Conservation (phyloP, 2,113 vertebrate species). For the Cephalopterus ornatus region DNA sequence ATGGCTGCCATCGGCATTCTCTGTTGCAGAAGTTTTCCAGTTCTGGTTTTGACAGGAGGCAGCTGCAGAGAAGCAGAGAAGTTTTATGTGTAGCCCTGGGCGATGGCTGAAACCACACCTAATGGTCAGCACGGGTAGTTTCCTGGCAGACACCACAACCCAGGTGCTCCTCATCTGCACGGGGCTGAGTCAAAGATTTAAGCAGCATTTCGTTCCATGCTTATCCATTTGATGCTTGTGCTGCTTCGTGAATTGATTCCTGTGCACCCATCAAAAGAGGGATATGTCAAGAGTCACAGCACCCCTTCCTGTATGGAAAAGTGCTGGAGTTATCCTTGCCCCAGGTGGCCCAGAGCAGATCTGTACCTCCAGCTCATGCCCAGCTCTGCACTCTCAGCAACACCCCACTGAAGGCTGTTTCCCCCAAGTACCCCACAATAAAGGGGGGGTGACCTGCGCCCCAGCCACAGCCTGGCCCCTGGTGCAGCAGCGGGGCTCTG, state of each 20-base stretch:
- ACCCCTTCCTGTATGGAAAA: background rate
- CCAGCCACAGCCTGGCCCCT: background rate
- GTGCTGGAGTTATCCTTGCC: background rate
- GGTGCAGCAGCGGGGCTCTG: background rate
- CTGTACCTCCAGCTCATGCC: background rate
- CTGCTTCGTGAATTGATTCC: background rate
- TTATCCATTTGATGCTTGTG: background rate
- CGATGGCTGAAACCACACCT: background rate
- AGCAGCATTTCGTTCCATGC: background rate
- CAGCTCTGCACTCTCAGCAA: background rate
- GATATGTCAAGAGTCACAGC: background rate
- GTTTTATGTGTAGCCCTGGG: background rate
- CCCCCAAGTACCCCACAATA: rapidly evolving
- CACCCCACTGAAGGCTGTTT: background rate
- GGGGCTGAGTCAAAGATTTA: background rate
- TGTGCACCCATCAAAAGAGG: background rate
- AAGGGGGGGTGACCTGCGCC: rapidly evolving
- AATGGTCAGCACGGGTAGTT: background rate
- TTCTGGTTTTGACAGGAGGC: background rate
- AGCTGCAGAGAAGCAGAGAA: background rate
- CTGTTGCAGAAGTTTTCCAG: background rate
- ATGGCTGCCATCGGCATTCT: background rate
- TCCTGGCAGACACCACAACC: background rate
- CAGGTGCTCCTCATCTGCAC: background rate
- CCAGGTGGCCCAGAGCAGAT: background rate